These are phyloP conservation scores for Orchestia grillus DNA, from an alignment of 1,140 invertebrate species.

Conservation along the genomic window DNA sequence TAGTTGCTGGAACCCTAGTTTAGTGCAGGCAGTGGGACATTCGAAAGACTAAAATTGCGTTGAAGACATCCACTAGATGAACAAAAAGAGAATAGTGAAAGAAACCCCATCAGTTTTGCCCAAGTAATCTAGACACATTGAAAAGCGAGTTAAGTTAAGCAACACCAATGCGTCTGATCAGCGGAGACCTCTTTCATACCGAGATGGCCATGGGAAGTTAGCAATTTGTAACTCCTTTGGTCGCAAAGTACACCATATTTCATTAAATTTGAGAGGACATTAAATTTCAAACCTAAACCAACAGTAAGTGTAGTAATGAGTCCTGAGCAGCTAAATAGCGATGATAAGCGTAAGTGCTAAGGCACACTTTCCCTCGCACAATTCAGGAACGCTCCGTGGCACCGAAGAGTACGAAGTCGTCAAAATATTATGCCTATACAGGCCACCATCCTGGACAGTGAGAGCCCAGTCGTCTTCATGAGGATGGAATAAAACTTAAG, in stretches of 20 bases:
- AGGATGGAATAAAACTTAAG: neutral
- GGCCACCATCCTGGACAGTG: too few relatives aligned
- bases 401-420: neutral
- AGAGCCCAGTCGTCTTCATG: neutral
- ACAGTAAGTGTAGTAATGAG: neutral
- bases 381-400: neutral
- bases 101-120: neutral
- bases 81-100: neutral
- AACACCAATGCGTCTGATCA: neutral
- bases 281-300: neutral
- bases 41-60: too few relatives aligned
- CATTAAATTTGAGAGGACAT: neutral
- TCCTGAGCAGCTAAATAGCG: neutral
- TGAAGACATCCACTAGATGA: neutral
- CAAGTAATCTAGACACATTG: neutral
- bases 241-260: too few relatives aligned
- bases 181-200: too few relatives aligned
- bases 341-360: neutral
- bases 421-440: neutral
- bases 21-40: too few relatives aligned
- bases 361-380: neutral
- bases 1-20: neutral
- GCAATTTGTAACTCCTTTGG: too few relatives aligned
- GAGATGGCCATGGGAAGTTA: too few relatives aligned
- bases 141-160: neutral